Base-by-base conservation (phyloP, 2,888 invertebrate species). In the Zygaena filipendulae region DNA sequence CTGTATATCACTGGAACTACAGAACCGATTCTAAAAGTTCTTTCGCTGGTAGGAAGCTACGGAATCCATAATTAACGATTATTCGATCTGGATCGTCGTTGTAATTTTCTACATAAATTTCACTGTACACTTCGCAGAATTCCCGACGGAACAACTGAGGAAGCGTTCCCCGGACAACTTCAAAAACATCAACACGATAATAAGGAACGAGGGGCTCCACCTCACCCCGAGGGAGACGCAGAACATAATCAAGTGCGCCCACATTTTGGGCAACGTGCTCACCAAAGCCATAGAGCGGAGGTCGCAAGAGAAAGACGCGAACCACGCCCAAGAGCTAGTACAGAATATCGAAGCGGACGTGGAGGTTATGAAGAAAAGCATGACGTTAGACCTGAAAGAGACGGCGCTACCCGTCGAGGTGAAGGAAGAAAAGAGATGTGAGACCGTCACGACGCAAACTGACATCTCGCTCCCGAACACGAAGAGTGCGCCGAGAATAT, bases 391-490 rank as follows among this genome's bases (percentile, higher is more conserved):
- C 23, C 41, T 79, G 43, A 71, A 55, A 49, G 72, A 70, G 47
- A 66, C 64, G 1, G 50, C 40, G 6, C 30, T 58, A 43, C 72
- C 75, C 0, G 34, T 53, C 1, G 51, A 57, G 10, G 57, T 53
- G 0, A 44, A 51, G 25, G 56, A 56, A 21, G 61, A 59, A 43
- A 68, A 56, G 50, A 62, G 34, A 52, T 44, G 56, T 34, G 71
- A 71, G 35, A 64, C 62, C 0, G 70, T 58, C 1, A 69, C 64
- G 0, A 77, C 77, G 0, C 79, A 79, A 37, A 79, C 79, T 2
- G 79, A 79, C 37, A 79, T 79, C 24, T 79, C 79, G 3, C 35
- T 77, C 18, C 79, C 79, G 1, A 79, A 79, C 29, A 79, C 79
- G 0, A 69, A 64, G 43, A 75, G 72, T 38, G 79, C 79, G 44